Percentiles rank a stretch among this genome's conserved stretches.
Conservation (phyloP, 1,140 invertebrate species). For the Drosophila triauraria region DNA sequence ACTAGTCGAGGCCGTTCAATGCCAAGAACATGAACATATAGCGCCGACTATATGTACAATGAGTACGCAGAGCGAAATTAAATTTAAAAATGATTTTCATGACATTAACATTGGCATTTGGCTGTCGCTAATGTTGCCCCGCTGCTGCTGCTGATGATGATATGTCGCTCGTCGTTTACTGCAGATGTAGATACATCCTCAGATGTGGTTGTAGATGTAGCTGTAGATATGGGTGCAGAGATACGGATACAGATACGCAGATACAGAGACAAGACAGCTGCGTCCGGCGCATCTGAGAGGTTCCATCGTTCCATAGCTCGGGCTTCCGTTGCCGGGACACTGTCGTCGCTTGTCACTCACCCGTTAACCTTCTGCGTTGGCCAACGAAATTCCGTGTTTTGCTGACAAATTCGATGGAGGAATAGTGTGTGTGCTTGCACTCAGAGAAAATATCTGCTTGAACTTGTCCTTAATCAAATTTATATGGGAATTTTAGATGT, state of each 20-base stretch:
- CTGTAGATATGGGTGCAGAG: constrained; percentile 28
- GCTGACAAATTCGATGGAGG: constrained; percentile 27
- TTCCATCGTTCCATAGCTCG: constrained; percentile 30
- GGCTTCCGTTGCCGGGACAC: constrained; percentile 45
- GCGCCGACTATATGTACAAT: constrained; percentile 23
- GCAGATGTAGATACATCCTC: constrained; percentile 39
- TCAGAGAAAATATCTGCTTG: background rate
- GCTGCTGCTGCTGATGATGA: background rate
- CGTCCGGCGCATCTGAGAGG: constrained; percentile 31
- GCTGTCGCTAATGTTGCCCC: constrained; percentile 26
- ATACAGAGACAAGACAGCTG: constrained; percentile 48
- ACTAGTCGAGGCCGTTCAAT: constrained; percentile 65
- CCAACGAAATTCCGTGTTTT: constrained; percentile 37
- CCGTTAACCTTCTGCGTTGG: constrained; percentile 46
- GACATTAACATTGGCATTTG: constrained; percentile 79
- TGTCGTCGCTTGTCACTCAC: constrained; percentile 56
- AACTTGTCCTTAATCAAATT: background rate
- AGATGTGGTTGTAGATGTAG: background rate
- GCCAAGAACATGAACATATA: constrained; percentile 68
- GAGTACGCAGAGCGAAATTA: constrained; percentile 50
- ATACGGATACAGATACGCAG: constrained; percentile 16
- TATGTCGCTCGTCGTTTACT: constrained; percentile 53
- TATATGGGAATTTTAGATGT: no score
- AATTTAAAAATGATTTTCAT: constrained; percentile 74
- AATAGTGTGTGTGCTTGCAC: constrained; percentile 1